Evolutionary conservation across 1,140 invertebrate genomes (phyloP), one percentile per base, ranked within the genome.

Genomic region (Camponotus pennsylvanicus): DNA sequence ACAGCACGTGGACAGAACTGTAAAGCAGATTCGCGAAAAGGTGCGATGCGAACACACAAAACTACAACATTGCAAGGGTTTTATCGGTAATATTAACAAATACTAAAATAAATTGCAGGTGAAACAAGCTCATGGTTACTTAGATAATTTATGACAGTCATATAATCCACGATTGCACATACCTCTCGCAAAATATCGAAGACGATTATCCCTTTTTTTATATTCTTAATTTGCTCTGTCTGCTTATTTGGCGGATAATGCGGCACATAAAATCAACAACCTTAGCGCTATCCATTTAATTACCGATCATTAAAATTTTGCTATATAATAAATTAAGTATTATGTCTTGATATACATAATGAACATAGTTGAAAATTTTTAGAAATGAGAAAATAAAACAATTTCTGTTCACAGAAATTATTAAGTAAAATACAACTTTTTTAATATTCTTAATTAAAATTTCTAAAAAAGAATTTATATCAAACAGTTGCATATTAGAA

Each of bases 71-170:
- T 61, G 37, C 27, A 79, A 32, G 37, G 37, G 27, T 27, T 27
- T 80, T 85, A 69, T 85, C 63, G 75, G n/a, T 49, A 49, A 85
- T 67, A 67, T 40, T 37, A 79, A 69, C 79, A 85, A 49, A 85
- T 67, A 69, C 42, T 40, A 79, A 69, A 85, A 85, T 80, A 85
- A 85, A 80, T 80, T 64, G 69, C 32, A 85, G 18, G 69, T 45
- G 18, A 45, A 85, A 79, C 37, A 69, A 79, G 79, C 32, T 37
- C 27, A 27, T 18, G 13, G 63, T 55, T 52, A 45, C 27, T 42
- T 13, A 21, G 7, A 21, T 67, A 27, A 85, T 85, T 85, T 79
- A 83, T 42, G 55, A 61, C 55, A 71, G 27, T 27, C 40, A 63
- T 34, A 49, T 63, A 55, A 27, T 27, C 55, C 34, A 42, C 49